Conservation (phyloP, 2,888 invertebrate genomes). For the Caenorhabditis doughertyi region DNA sequence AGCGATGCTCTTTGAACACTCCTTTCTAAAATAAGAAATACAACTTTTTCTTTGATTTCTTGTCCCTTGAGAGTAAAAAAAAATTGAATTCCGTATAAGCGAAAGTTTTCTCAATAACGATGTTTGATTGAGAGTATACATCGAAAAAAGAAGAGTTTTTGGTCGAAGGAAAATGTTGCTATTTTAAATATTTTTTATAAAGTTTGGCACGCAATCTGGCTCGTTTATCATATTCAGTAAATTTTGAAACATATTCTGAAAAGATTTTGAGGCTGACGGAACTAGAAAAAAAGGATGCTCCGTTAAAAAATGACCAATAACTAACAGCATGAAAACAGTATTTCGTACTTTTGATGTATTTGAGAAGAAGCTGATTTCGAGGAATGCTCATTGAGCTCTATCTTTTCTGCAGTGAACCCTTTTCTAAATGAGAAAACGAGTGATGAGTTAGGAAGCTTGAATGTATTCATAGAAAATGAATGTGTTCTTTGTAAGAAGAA, state of each 20-base stretch:
- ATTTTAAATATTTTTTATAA: conserved; percentile 14
- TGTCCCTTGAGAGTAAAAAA: conserved; percentile 10
- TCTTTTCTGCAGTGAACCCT: not conserved
- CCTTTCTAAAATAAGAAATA: conserved; percentile 6
- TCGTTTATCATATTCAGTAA: not conserved
- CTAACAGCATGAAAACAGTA: too few species aligned
- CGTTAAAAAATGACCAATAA: too few species aligned
- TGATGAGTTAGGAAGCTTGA: conserved; percentile 28
- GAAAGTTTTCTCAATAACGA: conserved; percentile 6
- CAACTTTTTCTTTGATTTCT: conserved; percentile 4
- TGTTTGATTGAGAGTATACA: conserved; percentile 40
- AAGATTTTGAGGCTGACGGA: too few species aligned
- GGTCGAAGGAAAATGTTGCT: conserved; percentile 6
- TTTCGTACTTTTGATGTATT: too few species aligned
- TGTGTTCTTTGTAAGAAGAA: not conserved
- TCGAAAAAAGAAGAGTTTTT: conserved; percentile 10
- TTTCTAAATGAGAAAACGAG: not conserved
- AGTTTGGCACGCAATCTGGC: conserved; percentile 20
- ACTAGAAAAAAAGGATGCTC: too few species aligned
- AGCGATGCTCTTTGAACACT: conserved; percentile 30
- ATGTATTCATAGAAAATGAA: conserved; percentile 27
- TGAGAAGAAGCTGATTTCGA: not conserved
- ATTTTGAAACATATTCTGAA: not conserved
- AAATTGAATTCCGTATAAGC: conserved; percentile 17
- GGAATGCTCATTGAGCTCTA: not conserved